These are phyloP conservation scores for Pachycephus smyrnensis DNA, from an alignment of 2,888 invertebrate genomes.

Conservation along the genomic window DNA sequence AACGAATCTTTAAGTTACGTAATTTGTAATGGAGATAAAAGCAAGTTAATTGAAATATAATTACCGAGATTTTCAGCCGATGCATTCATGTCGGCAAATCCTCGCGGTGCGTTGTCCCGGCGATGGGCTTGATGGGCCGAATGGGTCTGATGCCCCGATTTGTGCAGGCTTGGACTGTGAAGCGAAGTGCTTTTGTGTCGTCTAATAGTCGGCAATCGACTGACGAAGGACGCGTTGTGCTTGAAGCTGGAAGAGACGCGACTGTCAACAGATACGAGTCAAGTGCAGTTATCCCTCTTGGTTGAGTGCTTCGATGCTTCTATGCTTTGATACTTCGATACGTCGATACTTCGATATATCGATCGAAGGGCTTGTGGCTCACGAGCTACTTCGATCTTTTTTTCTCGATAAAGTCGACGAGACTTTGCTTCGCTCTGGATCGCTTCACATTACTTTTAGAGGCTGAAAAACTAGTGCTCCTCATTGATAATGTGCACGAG, in stretches of 20 bases:
- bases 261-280: slow-evolving; percentile 63
- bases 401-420: too few relatives aligned
- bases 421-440: too few relatives aligned
- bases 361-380: too few relatives aligned
- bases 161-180: slow-evolving; percentile 79
- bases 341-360: neutral
- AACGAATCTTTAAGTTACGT: too few relatives aligned
- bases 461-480: too few relatives aligned
- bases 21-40: too few relatives aligned
- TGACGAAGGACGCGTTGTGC: slow-evolving; percentile 94
- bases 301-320: neutral
- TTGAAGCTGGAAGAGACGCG: slow-evolving; percentile 87
- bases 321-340: neutral
- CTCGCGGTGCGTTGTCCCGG: slow-evolving; percentile 66
- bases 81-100: slow-evolving; percentile 79
- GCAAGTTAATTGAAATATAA: slow-evolving; percentile 19
- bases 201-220: slow-evolving; percentile 88
- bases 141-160: slow-evolving; percentile 30
- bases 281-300: slow-evolving; percentile 5
- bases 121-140: slow-evolving; percentile 68
- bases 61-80: slow-evolving; percentile 82
- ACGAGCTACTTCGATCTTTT: too few relatives aligned
- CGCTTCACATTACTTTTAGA: too few relatives aligned
- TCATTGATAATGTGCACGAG: too few relatives aligned
- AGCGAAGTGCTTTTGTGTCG: slow-evolving; percentile 84